A percentile compares a stretch with the other conserved stretches of the same genome.
Evolutionary conservation across 2,888 invertebrate genomes (phyloP).

Genomic region (Ophioninae sp.): DNA sequence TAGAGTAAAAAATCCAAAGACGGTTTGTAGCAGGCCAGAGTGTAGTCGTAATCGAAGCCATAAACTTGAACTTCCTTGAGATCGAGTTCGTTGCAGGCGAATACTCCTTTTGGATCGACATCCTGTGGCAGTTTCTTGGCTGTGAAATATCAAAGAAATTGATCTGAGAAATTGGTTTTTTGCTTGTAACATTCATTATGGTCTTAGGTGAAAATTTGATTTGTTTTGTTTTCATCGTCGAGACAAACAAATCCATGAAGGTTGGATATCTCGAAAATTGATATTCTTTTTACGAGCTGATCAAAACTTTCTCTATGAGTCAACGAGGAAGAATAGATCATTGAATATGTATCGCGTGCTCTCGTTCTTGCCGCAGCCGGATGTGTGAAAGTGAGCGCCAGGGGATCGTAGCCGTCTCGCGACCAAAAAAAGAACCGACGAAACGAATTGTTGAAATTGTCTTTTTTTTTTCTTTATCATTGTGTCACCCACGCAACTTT

Average conservation of each 20-base stretch:
- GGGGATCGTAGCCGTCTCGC: conserved; percentile 9
- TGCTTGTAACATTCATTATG: not conserved
- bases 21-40: conserved; percentile 96
- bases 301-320: conserved; percentile 59
- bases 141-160: conserved; percentile 76
- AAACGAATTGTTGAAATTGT: conserved; percentile 42
- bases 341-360: conserved; percentile 54
- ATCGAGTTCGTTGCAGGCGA: conserved; percentile 97
- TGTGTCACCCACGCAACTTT: conserved; percentile 51
- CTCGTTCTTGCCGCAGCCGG: conserved; percentile 40
- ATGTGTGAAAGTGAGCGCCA: conserved; percentile 58
- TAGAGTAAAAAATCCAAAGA: conserved; percentile 94
- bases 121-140: conserved; percentile 94
- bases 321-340: conserved; percentile 51
- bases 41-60: conserved; percentile 99
- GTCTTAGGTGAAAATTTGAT: not conserved
- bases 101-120: conserved; percentile 93
- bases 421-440: conserved; percentile 1
- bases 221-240: not conserved
- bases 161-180: not conserved
- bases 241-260: not conserved
- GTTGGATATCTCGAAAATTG: not conserved
- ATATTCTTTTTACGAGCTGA: conserved; percentile 32
- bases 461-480: conserved; percentile 32
- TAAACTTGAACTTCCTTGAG: conserved; percentile 95